Evolutionary conservation across 2,888 invertebrate genomes (phyloP).

Genomic region (Halictus quadricinctus): DNA sequence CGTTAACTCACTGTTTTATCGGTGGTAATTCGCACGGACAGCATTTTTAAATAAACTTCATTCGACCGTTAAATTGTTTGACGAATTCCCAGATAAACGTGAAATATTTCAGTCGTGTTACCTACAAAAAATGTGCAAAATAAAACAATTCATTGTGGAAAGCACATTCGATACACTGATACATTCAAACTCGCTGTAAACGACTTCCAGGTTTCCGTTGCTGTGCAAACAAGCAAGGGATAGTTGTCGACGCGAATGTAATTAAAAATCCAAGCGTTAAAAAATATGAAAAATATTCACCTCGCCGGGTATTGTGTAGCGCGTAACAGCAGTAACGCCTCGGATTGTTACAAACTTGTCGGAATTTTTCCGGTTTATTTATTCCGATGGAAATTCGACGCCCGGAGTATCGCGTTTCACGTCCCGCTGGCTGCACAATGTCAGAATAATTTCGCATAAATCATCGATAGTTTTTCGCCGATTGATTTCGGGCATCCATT

Average conservation of each 20-base stretch:
- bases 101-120: not conserved
- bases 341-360: conserved; percentile 17
- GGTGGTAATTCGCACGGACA: not conserved
- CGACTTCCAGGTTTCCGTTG: not conserved
- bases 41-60: not conserved
- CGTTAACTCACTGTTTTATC: too few relatives aligned
- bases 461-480: conserved; percentile 63
- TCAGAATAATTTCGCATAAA: conserved; percentile 69
- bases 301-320: not conserved
- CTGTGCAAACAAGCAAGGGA: not conserved
- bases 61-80: too few relatives aligned
- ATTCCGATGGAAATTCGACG: conserved; percentile 50
- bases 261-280: conserved; percentile 16
- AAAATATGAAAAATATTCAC: not conserved
- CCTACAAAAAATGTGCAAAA: not conserved
- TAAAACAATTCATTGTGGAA: not conserved
- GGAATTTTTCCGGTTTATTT: conserved; percentile 56
- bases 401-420: conserved; percentile 19
- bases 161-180: not conserved
- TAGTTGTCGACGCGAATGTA: too few relatives aligned
- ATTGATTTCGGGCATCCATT: conserved; percentile 59
- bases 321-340: not conserved
- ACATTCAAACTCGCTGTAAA: not conserved
- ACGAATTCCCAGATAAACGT: too few relatives aligned
- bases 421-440: conserved; percentile 32